Evolutionary conservation across 2,113 vertebrate genomes (phyloP).

Genomic region (Syrrhaptes paradoxus): DNA sequence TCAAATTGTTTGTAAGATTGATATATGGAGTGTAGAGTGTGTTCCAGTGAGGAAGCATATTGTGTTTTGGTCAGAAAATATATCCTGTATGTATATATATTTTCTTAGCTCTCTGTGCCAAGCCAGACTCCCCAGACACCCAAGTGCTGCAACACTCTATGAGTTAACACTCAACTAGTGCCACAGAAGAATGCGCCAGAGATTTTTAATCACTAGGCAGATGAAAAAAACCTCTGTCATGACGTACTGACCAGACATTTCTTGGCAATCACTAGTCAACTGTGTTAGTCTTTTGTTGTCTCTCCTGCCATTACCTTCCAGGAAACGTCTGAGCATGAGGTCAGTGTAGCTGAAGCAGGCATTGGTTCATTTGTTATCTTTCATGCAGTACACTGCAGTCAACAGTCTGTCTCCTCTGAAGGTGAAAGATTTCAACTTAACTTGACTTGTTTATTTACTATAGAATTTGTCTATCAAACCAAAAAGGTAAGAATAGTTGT

Average conservation of each 20-base stretch:
- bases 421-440: not conserved
- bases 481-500: not conserved
- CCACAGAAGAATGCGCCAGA: not conserved
- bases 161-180: not conserved
- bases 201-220: not conserved
- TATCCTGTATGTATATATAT: not conserved
- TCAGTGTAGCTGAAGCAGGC: not conserved
- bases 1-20: not conserved
- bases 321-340: conserved; percentile 29
- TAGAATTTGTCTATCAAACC: not conserved
- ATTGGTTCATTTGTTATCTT: conserved; percentile 19
- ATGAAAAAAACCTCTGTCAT: not conserved
- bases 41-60: not conserved
- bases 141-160: not conserved
- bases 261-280: conserved; percentile 44
- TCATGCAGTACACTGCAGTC: not conserved
- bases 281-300: not conserved
- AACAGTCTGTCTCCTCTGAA: not conserved
- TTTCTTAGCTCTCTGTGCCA: not conserved
- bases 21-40: not conserved
- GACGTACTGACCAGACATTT: conserved; percentile 37
- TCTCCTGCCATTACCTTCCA: conserved; percentile 17
- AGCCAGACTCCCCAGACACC: not conserved
- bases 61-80: not conserved
- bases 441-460: not conserved